Base-by-base conservation (phyloP, 2,113 vertebrate genomes). In the Pungitius pungitius region DNA sequence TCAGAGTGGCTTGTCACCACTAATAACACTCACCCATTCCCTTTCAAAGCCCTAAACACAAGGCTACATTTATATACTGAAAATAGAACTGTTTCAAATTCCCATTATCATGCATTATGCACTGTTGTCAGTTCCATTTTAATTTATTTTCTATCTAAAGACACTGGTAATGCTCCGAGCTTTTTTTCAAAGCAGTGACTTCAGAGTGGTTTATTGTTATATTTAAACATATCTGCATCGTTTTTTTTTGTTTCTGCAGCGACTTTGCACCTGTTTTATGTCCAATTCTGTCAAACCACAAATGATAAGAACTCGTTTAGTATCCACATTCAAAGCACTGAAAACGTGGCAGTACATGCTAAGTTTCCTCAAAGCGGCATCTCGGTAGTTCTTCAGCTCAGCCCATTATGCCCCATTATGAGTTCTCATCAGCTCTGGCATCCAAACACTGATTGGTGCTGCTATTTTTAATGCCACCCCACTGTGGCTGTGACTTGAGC, bases 401-500 rank as follows among this genome's bases (percentile, higher is more conserved):
- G 61, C 72, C 70, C 63, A 84, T 81, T 80, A 83, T 75, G 69
- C 82, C 73, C 87, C 76, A 84, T 90, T 86, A 83, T 51, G 35
- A 77, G 61, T 72, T 60, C 80, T 90, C 74, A 84, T 87, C 85
- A 86, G 65, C 73, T 63, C 73, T 75, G 82, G 78, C 77, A 84
- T 84, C 72, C 67, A 61, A 80, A 70, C 70, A 55, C 83, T 88
- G 85, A 89, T 91, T 87, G 78, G 60, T 84, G 77, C 56, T 63
- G 81, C 87, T 92, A 85, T 90, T 90, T 92, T 87, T 90, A 89
- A 82, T 65, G 73, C 76, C 79, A 72, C 80, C 86, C 85, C 20
- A 76, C 85, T 81, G 85, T 54, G 69, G 72, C 62, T 73, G 85
- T 75, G 85, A 84, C 75, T 65, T 64, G 81, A 74, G 75, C 51